Evolutionary conservation across 2,113 vertebrate genomes (phyloP).

Genomic region (Neodon shergylaensis): DNA sequence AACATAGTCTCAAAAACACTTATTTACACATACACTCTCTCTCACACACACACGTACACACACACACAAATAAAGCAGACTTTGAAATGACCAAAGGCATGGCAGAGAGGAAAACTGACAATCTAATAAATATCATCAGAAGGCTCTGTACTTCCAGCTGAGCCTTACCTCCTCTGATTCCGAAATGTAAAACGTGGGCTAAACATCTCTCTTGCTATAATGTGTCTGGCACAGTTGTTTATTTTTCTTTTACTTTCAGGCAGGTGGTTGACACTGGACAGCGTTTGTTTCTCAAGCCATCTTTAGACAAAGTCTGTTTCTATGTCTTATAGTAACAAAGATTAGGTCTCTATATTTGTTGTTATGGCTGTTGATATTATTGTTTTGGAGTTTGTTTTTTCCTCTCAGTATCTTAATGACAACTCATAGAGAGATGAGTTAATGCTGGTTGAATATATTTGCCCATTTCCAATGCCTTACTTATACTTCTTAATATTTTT

Average conservation of each 20-base stretch:
- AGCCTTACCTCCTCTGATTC: neutral
- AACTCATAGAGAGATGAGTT: slow-evolving; percentile 39
- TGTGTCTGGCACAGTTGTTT: neutral
- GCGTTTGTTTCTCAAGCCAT: neutral
- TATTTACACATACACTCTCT: neutral
- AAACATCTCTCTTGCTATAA: neutral
- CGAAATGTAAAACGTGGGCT: slow-evolving; percentile 10
- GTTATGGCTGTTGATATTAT: neutral
- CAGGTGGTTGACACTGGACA: neutral
- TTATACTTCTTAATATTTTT: slow-evolving; percentile 14
- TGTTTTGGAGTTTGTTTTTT: neutral
- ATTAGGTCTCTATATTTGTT: neutral
- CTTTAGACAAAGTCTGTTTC: slow-evolving; percentile 13
- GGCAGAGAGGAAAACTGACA: neutral
- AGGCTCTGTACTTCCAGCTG: neutral
- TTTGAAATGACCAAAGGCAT: neutral
- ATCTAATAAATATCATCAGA: neutral
- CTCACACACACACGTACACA: neutral
- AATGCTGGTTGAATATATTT: slow-evolving; percentile 8
- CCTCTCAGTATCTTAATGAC: neutral
- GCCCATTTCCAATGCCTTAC: slow-evolving; percentile 10
- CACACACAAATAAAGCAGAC: neutral
- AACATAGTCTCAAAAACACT: neutral
- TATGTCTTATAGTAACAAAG: neutral
- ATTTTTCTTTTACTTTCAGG: neutral